Evolutionary conservation across 53 echinoderm and acorn worm species (phyloP).

Genomic region (Paelopatides confundens): DNA sequence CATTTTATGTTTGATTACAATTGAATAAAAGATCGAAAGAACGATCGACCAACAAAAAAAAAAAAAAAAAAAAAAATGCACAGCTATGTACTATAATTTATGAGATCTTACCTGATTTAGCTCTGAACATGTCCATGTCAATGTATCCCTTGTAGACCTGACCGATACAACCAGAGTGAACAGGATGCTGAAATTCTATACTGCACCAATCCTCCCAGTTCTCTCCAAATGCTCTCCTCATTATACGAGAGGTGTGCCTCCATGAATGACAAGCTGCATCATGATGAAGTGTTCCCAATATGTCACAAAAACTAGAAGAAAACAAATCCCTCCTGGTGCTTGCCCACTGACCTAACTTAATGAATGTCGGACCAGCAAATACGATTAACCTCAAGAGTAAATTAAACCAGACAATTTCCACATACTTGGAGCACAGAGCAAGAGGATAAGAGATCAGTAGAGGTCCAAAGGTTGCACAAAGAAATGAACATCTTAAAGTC

Average conservation of each 20-base stretch:
- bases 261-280: constrained; percentile 86
- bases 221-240: constrained; percentile 84
- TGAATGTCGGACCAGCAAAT: constrained; percentile 93
- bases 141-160: constrained; percentile 95
- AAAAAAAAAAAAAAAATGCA: too few species aligned
- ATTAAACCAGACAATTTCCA: constrained; percentile 62
- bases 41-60: too few species aligned
- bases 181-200: constrained; percentile 61
- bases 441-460: constrained; percentile 67
- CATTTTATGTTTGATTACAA: too few species aligned
- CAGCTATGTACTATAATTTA: too few species aligned
- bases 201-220: constrained; percentile 79
- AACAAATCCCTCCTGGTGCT: constrained; percentile 95
- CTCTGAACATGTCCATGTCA: constrained; percentile 53
- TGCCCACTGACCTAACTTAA: constrained; percentile 98
- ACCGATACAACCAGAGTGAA: constrained; percentile 95
- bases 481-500: constrained; percentile 48
- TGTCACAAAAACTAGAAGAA: constrained; percentile 80
- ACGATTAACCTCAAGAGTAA: constrained; percentile 64
- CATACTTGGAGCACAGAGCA: constrained; percentile 17
- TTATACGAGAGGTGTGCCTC: constrained; percentile 77
- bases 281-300: constrained; percentile 82
- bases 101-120: neutral
- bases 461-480: constrained; percentile 64
- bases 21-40: too few species aligned